phyloP scores from a whole-genome alignment of 2,888 invertebrate genomes.

The Icerya purchasi region DNA sequence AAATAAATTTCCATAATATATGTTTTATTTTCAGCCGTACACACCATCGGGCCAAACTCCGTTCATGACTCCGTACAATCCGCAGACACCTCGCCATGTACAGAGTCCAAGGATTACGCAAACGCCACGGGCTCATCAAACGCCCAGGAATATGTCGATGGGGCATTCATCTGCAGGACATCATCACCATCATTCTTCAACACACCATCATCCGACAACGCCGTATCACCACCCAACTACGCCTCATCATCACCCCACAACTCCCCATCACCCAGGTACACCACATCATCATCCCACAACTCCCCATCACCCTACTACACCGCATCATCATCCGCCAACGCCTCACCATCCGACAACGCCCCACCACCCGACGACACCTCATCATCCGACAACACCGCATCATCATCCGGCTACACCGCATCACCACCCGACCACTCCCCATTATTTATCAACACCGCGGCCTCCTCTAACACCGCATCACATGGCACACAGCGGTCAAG shows the following conservation, averaged over 20 bases:
- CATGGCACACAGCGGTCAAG: no score
- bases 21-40: slow-evolving; percentile 34
- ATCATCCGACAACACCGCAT: background rate
- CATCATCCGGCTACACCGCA: background rate
- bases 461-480: background rate
- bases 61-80: slow-evolving; percentile 27
- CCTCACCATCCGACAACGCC: slow-evolving; percentile 2
- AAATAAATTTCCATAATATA: background rate
- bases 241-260: background rate
- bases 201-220: slow-evolving; percentile 20
- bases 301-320: background rate
- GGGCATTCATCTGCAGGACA: slow-evolving; percentile 48
- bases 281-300: background rate
- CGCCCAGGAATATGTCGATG: slow-evolving; percentile 38
- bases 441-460: background rate
- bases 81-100: slow-evolving; percentile 5
- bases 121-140: slow-evolving; percentile 40
- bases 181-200: slow-evolving; percentile 38
- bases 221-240: slow-evolving; percentile 1
- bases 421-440: slow-evolving; percentile 9
- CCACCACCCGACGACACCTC: slow-evolving; percentile 2
- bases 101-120: slow-evolving; percentile 21
- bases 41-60: slow-evolving; percentile 84
- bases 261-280: background rate
- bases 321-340: background rate